These are phyloP conservation scores for Hypsibius dujardini DNA, from an alignment of 1,140 invertebrate species.

Conservation along the genomic window DNA sequence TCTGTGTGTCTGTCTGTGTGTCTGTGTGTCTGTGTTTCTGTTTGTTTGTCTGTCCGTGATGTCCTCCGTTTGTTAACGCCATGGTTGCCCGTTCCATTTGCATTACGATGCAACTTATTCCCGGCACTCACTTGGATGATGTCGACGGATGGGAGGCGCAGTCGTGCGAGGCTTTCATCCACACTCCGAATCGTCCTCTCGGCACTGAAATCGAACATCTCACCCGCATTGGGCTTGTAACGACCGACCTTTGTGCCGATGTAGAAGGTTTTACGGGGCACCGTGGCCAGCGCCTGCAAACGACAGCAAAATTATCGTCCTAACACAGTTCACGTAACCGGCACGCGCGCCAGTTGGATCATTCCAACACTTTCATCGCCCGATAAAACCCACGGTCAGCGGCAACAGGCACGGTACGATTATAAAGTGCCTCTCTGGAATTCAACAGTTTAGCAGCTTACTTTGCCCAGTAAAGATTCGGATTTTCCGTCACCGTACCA, in stretches of 20 bases:
- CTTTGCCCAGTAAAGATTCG: constrained; percentile 61
- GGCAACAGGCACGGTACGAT: no score
- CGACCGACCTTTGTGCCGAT: constrained; percentile 77
- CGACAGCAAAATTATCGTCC: not conserved
- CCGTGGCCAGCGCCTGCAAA: constrained; percentile 46
- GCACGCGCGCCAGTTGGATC: no score
- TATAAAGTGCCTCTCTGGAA: no score
- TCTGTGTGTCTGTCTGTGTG: no score
- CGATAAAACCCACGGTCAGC: no score
- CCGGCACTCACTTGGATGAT: constrained; percentile 56
- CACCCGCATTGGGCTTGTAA: constrained; percentile 49
- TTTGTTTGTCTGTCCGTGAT: no score
- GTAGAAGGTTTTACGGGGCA: constrained; percentile 65
- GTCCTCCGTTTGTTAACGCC: no score
- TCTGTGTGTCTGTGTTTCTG: no score
- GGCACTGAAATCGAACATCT: constrained; percentile 71
- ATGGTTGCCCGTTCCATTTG: no score
- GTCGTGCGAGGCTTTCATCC: constrained; percentile 51
- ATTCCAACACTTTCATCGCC: no score
- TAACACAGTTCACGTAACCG: no score
- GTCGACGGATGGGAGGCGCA: constrained; percentile 67
- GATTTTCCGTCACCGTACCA: constrained; percentile 57
- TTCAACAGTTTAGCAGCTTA: constrained; percentile 29
- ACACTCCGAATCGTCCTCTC: constrained; percentile 53
- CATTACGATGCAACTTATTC: not conserved